These are phyloP conservation scores for Phalera bucephala DNA, from an alignment of 2,888 invertebrate genomes.

Conservation along the genomic window DNA sequence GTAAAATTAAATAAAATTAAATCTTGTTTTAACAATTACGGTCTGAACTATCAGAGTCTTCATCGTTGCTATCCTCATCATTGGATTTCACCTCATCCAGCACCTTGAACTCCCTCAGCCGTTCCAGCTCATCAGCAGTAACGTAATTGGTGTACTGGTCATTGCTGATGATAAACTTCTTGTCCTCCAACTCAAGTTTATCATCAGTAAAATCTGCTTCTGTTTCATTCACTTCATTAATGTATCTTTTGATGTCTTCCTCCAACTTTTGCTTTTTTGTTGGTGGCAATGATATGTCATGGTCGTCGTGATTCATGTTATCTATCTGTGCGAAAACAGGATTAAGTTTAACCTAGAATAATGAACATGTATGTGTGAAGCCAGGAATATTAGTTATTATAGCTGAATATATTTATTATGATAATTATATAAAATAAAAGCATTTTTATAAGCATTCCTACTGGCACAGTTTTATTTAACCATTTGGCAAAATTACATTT, in stretches of 20 bases:
- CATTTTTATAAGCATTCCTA: too few relatives aligned
- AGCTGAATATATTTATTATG: too few relatives aligned
- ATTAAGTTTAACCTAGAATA: slow-evolving; percentile 20
- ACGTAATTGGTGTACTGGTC: slow-evolving; percentile 52
- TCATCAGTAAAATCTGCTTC: slow-evolving; percentile 30
- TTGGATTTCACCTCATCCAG: slow-evolving; percentile 72
- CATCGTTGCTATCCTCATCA: slow-evolving; percentile 68
- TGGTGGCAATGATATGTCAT: slow-evolving; percentile 32
- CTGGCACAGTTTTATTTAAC: too few relatives aligned
- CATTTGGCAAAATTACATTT: too few relatives aligned
- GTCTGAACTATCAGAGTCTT: slow-evolving; percentile 61
- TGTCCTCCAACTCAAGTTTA: slow-evolving; percentile 6
- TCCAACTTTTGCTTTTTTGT: slow-evolving; percentile 48
- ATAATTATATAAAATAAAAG: too few relatives aligned
- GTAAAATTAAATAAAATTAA: too few relatives aligned
- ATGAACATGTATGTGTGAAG: slow-evolving; percentile 8
- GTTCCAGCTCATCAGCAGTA: slow-evolving; percentile 56
- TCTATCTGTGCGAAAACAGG: slow-evolving; percentile 41
- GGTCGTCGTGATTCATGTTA: slow-evolving; percentile 36
- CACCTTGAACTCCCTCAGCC: slow-evolving; percentile 66
- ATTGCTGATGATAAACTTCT: slow-evolving; percentile 22
- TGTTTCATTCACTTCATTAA: not conserved
- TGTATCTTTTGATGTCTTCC: slow-evolving; percentile 3
- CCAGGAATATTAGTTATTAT: too few relatives aligned
- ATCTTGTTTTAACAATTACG: slow-evolving; percentile 43